These are phyloP conservation scores for Monochamus alternatus DNA, from an alignment of 2,888 invertebrate species.

Conservation along the genomic window DNA sequence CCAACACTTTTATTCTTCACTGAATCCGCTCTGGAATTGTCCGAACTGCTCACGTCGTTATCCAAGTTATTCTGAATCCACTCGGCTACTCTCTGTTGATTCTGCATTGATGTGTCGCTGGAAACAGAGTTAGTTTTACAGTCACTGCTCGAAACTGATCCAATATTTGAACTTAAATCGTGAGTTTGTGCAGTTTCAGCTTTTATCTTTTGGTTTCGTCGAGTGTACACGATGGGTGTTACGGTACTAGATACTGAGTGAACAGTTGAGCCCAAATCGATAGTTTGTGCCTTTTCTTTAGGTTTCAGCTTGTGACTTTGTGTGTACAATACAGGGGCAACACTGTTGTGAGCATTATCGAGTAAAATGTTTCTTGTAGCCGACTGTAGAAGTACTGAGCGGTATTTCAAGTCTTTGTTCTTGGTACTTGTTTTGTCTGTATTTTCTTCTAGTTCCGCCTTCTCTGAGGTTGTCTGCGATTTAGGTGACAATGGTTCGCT, in stretches of 20 bases:
- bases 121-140: constrained; percentile 51
- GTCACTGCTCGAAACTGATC: constrained; percentile 51
- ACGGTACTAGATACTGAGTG: constrained; percentile 52
- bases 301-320: constrained; percentile 36
- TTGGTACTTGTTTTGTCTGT: constrained; percentile 55
- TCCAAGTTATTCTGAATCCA: constrained; percentile 82
- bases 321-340: constrained; percentile 83
- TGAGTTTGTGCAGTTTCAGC: constrained; percentile 43
- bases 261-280: constrained; percentile 45
- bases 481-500: constrained; percentile 55
- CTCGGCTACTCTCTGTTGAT: constrained; percentile 76
- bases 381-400: constrained; percentile 83
- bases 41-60: constrained; percentile 71
- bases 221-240: background rate
- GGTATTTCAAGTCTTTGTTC: constrained; percentile 79
- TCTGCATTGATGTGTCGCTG: constrained; percentile 60
- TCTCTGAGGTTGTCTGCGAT: constrained; percentile 51
- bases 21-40: constrained; percentile 64
- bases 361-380: constrained; percentile 86
- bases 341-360: constrained; percentile 83
- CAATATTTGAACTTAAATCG: constrained; percentile 47
- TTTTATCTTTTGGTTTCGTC: constrained; percentile 65
- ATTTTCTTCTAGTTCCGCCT: constrained; percentile 52
- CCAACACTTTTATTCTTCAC: constrained; percentile 23
- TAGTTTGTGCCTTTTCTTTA: background rate